Conservation (phyloP, 2,797 vertebrate genomes). For the Martes flavigula region DNA sequence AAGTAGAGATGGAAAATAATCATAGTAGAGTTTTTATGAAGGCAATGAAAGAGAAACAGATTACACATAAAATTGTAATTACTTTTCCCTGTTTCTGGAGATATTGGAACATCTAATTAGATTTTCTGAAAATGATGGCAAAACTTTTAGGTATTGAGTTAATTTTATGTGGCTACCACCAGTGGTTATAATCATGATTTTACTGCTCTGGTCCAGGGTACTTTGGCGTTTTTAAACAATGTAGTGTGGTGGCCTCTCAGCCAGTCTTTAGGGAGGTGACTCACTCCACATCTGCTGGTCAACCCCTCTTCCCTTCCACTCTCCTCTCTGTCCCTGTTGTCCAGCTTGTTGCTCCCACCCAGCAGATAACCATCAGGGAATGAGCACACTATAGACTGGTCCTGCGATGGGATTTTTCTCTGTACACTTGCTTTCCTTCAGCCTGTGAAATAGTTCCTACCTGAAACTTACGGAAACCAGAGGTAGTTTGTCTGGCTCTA, state of each 20-base stretch:
- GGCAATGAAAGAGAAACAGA: not conserved
- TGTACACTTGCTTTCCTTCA: not conserved
- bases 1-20: slow-evolving; percentile 38
- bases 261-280: not conserved
- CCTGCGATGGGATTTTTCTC: not conserved
- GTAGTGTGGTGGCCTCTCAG: not conserved
- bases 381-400: not conserved
- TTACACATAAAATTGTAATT: not conserved
- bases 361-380: not conserved
- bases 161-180: not conserved
- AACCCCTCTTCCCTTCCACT: slow-evolving; percentile 27
- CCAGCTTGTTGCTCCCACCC: not conserved
- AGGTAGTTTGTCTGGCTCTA: not conserved
- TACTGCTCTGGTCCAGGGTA: not conserved
- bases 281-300: not conserved
- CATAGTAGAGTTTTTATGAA: not conserved
- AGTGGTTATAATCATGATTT: not conserved
- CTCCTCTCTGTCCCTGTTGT: slow-evolving; percentile 30
- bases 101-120: not conserved
- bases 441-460: not conserved
- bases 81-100: not conserved
- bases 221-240: not conserved
- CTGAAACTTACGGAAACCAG: not conserved
- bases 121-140: not conserved
- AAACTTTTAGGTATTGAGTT: not conserved